Base-by-base conservation (phyloP, 2,113 vertebrate species). In the Chinchilla lanigera region DNA sequence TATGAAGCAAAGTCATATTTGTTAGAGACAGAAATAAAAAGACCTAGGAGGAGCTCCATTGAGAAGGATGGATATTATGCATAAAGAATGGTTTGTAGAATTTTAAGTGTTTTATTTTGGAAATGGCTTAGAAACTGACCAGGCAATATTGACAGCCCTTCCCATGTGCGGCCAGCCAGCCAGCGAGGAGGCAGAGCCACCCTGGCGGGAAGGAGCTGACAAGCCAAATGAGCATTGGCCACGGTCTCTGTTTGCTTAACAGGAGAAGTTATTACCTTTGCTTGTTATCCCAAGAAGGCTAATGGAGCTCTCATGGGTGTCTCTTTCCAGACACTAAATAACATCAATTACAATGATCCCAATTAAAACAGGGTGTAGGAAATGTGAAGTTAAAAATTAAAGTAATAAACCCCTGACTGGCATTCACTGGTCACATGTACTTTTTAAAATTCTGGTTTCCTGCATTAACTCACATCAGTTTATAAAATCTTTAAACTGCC, bases 201-300 rank as follows among this genome's bases (percentile, higher is more conserved):
- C 85, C 88, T 94, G 20, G 89, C 11, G 9, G 93, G 88, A 91
- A 96, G 73, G 41, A 6, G 9, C 75, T 93, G 56, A 87, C 63
- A 86, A 97, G 94, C 95, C 78, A 95, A 98, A 97, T 98, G 98
- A 97, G 97, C 97, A 84, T 80, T 87, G 77, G 85, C 82, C 63
- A 77, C 26, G 1, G 90, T 44, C 86, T 98, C 91, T 97, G 93
- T 98, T 98, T 98, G 95, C 88, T 87, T 87, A 89, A 89, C 95
- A 97, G 84, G 91, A 96, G 1, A 96, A 98, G 97, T 86, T 97
- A 96, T 98, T 98, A 61, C 88, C 96, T 96, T 91, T 97, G 89
- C 90, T 97, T 92, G 47, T 98, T 94, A 97, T 90, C 90, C 96
- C 81, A 67, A 81, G 96, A 97, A 91, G 65, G 86, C 52, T 98